phyloP scores from a whole-genome alignment of 2,888 invertebrate genomes.

The Dryobotodes eremita region DNA sequence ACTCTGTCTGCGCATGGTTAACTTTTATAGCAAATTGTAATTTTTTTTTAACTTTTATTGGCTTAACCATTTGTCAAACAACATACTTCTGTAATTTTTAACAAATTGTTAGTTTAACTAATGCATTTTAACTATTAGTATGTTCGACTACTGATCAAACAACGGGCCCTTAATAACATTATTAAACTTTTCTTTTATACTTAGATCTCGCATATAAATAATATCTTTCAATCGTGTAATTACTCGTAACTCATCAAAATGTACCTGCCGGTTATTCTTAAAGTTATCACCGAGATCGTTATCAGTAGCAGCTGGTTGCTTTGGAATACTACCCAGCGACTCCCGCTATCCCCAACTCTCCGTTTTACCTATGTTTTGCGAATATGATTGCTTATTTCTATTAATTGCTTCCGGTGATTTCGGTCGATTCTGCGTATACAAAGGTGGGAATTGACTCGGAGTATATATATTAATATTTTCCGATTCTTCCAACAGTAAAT shows the following conservation, averaged over 20 bases:
- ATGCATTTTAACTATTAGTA: too few relatives aligned
- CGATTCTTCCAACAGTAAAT: not conserved
- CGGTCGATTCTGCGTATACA: not conserved
- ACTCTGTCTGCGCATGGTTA: too few relatives aligned
- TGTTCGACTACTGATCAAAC: too few relatives aligned
- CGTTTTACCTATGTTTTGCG: not conserved
- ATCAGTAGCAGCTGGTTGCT: not conserved
- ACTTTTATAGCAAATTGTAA: too few relatives aligned
- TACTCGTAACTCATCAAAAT: too few relatives aligned
- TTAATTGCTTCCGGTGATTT: constrained; percentile 2
- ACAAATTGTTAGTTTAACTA: too few relatives aligned
- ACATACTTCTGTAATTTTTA: too few relatives aligned
- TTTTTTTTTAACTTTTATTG: too few relatives aligned
- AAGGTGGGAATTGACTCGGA: not conserved
- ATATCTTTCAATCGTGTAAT: constrained; percentile 3
- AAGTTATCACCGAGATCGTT: constrained; percentile 1
- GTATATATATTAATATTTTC: not conserved
- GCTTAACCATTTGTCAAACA: too few relatives aligned
- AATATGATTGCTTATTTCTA: not conserved
- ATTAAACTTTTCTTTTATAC: too few relatives aligned
- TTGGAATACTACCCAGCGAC: not conserved
- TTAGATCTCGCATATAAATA: not conserved
- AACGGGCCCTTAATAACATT: not conserved
- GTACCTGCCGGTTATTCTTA: not conserved
- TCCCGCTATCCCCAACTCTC: too few relatives aligned